Evolutionary conservation across 2,113 vertebrate species (phyloP).

Genomic region (Alligator sinensis): DNA sequence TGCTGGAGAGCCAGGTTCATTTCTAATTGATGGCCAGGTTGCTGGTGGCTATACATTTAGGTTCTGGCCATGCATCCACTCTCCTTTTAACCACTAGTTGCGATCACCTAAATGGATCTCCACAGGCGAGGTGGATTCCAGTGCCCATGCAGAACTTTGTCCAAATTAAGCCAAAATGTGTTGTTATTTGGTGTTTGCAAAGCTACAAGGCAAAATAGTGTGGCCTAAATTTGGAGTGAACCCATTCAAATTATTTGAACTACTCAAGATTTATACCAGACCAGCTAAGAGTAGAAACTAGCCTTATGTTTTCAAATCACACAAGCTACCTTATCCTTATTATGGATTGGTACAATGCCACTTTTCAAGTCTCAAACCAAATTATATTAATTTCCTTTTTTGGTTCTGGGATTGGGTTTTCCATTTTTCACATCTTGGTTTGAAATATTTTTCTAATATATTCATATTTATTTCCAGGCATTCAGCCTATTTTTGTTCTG

Average conservation of each 20-base stretch:
- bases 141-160: no score
- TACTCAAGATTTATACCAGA: background rate
- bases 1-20: background rate
- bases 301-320: background rate
- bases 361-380: constrained; percentile 16
- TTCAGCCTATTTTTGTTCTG: constrained; percentile 75
- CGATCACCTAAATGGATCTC: background rate
- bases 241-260: background rate
- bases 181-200: background rate
- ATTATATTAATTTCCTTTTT: constrained; percentile 27
- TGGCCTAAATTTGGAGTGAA: background rate
- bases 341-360: background rate
- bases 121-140: background rate
- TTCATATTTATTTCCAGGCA: constrained; percentile 78
- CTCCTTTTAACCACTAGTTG: background rate
- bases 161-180: no score
- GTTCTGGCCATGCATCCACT: background rate
- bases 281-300: background rate
- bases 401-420: constrained; percentile 45
- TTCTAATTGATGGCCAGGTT: background rate
- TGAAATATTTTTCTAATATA: constrained; percentile 67
- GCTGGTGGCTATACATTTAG: background rate
- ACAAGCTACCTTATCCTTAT: background rate
- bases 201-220: background rate
- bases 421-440: constrained; percentile 62